Conservation (phyloP, 2,888 invertebrate species). For the Brachypalpus laphriformis region DNA sequence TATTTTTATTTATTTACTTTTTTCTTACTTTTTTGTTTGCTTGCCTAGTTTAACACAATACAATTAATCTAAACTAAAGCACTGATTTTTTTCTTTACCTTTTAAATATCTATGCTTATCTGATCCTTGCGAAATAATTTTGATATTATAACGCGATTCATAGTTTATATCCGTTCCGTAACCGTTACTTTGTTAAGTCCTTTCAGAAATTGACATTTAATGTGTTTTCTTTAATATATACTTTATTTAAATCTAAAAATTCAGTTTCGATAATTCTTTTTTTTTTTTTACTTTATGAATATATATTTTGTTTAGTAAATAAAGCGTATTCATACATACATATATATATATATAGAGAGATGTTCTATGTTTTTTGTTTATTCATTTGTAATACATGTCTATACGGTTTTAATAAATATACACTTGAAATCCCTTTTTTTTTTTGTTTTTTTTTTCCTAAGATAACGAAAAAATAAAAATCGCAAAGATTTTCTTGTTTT, state of each 20-base stretch:
- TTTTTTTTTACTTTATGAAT: slow-evolving; percentile 53
- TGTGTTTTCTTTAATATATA: slow-evolving; percentile 45
- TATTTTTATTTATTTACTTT: background rate
- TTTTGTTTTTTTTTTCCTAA: slow-evolving; percentile 33
- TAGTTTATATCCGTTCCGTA: slow-evolving; percentile 50
- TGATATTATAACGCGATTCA: slow-evolving; percentile 30
- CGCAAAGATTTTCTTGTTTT: slow-evolving; percentile 34
- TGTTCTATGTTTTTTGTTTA: slow-evolving; percentile 56
- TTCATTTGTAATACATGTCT: slow-evolving; percentile 50
- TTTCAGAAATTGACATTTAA: slow-evolving; percentile 73
- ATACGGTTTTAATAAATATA: slow-evolving; percentile 54
- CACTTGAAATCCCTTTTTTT: slow-evolving; percentile 38
- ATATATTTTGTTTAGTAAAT: slow-evolving; percentile 72
- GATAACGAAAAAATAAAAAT: slow-evolving; percentile 50
- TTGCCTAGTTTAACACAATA: slow-evolving; percentile 31
- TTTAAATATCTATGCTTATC: slow-evolving; percentile 18
- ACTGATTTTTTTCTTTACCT: slow-evolving; percentile 26
- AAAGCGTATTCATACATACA: slow-evolving; percentile 74
- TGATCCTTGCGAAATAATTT: slow-evolving; percentile 48
- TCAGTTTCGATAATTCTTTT: slow-evolving; percentile 61
- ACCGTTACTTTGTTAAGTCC: slow-evolving; percentile 59
- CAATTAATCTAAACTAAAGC: slow-evolving; percentile 54
- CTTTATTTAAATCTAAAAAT: slow-evolving; percentile 68
- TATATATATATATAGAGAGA: slow-evolving; percentile 65
- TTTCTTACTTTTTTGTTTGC: background rate